Conservation (phyloP, 1,140 invertebrate genomes). For the Belonocnema kinseyi region DNA sequence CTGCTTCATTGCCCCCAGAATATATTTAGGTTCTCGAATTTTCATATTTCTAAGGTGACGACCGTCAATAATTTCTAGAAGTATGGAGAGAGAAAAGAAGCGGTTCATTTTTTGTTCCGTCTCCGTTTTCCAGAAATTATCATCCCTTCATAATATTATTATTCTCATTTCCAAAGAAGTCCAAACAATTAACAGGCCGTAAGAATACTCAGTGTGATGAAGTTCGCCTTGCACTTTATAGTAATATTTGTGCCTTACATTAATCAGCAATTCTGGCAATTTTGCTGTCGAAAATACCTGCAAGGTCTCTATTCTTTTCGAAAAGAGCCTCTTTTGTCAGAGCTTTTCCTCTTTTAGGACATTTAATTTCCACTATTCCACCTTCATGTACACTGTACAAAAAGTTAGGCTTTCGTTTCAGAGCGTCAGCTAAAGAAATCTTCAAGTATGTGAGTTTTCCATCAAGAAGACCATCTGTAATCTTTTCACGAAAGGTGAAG, state of each 20-base stretch:
- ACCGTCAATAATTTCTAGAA: slow-evolving; percentile 46
- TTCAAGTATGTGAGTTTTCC: not conserved
- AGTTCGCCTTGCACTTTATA: slow-evolving; percentile 70
- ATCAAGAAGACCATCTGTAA: slow-evolving; percentile 68
- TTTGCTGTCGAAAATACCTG: slow-evolving; percentile 45
- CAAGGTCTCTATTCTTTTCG: slow-evolving; percentile 30
- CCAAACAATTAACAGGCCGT: slow-evolving; percentile 67
- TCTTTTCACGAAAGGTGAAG: too few relatives aligned
- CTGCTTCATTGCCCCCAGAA: too few relatives aligned
- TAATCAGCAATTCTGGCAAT: slow-evolving; percentile 55
- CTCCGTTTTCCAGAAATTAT: slow-evolving; percentile 51
- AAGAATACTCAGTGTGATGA: slow-evolving; percentile 57
- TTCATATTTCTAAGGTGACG: slow-evolving; percentile 22
- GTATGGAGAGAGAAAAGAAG: slow-evolving; percentile 40
- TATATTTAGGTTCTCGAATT: slow-evolving; percentile 35
- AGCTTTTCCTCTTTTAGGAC: slow-evolving; percentile 54
- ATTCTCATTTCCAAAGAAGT: slow-evolving; percentile 46
- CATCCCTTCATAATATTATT: slow-evolving; percentile 44
- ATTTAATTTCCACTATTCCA: slow-evolving; percentile 66
- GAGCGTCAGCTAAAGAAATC: not conserved
- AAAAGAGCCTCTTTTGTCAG: slow-evolving; percentile 43
- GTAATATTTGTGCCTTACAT: slow-evolving; percentile 65
- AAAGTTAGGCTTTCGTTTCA: not conserved
- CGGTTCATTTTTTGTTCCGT: slow-evolving; percentile 43
- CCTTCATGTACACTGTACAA: slow-evolving; percentile 40